Evolutionary conservation across 1,140 invertebrate species (phyloP).

Genomic region (Drosophila dunni): DNA sequence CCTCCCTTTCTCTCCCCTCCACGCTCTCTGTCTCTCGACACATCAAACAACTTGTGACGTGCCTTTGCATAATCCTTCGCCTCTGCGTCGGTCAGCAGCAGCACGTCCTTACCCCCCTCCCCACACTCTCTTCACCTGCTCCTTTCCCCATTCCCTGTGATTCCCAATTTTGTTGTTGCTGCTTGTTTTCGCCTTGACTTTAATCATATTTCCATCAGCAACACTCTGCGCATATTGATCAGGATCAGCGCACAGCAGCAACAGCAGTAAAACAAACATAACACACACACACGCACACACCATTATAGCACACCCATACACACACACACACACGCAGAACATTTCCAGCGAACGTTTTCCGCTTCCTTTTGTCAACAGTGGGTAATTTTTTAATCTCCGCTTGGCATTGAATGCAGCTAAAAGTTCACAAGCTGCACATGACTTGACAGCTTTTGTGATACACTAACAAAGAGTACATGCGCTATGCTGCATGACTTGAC

Average conservation of each 20-base stretch:
- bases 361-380: constrained; percentile 63
- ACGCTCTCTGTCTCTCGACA: constrained; percentile 19
- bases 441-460: constrained; percentile 30
- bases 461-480: background rate
- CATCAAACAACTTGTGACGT: constrained; percentile 79
- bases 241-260: constrained; percentile 40
- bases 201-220: constrained; percentile 78
- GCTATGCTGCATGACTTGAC: background rate
- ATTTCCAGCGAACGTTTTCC: background rate
- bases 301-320: background rate
- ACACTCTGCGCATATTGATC: constrained; percentile 72
- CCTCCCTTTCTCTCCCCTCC: too few relatives aligned
- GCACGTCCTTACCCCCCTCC: constrained; percentile 46
- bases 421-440: constrained; percentile 43
- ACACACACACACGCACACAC: constrained; percentile 16
- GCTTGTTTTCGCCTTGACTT: constrained; percentile 74
- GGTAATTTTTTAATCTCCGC: constrained; percentile 78
- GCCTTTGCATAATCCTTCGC: constrained; percentile 78
- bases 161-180: constrained; percentile 26
- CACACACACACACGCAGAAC: background rate
- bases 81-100: constrained; percentile 45
- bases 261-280: constrained; percentile 42
- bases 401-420: constrained; percentile 53
- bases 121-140: background rate
- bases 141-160: background rate